A percentile compares a stretch with the other conserved stretches of the same genome.
Evolutionary conservation across 2,797 vertebrate species (phyloP).

Genomic region (Acanthurus lineatus): DNA sequence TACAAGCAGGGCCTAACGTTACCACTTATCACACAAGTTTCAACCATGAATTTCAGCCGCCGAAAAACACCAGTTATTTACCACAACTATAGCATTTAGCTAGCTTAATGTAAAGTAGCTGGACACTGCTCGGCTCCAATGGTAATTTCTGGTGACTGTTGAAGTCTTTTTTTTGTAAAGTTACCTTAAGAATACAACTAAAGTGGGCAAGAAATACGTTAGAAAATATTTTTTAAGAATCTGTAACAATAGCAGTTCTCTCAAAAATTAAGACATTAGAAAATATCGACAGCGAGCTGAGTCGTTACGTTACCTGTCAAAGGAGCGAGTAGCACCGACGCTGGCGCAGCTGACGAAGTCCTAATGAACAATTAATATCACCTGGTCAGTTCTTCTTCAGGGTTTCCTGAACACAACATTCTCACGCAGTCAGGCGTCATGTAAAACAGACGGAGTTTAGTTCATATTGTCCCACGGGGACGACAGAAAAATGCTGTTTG

Average conservation of each 20-base stretch:
- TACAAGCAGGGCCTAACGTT: neutral
- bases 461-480: neutral
- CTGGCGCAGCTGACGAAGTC: neutral
- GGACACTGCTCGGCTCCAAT: neutral
- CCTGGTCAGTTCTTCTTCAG: constrained; percentile 15
- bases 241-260: too few relatives aligned
- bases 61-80: neutral
- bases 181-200: neutral
- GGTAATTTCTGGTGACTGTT: neutral
- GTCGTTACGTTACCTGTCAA: constrained; percentile 23
- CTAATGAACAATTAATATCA: constrained; percentile 28
- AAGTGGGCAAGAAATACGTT: neutral
- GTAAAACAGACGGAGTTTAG: neutral
- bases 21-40: neutral
- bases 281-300: too few relatives aligned
- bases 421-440: too few relatives aligned
- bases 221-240: neutral
- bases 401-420: neutral
- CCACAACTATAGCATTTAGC: neutral
- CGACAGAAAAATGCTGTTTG: neutral
- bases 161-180: neutral
- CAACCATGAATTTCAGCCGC: neutral
- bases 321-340: neutral
- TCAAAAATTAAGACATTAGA: neutral
- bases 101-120: neutral